Conservation (phyloP, 2,888 invertebrate species). For the Drymonia ruficornis region DNA sequence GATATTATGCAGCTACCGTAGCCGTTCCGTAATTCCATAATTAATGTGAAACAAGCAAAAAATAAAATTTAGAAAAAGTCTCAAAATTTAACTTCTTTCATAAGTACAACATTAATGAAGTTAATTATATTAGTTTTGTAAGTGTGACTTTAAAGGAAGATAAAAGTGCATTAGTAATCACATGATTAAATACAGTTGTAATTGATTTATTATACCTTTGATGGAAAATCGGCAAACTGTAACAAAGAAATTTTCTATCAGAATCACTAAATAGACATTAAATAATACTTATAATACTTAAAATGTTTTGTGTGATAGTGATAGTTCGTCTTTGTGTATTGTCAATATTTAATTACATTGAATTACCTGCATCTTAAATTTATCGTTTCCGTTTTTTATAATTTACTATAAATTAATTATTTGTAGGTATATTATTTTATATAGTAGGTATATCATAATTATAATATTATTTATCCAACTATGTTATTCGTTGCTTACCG, state of each 20-base stretch:
- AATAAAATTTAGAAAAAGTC: too few species aligned
- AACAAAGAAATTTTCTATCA: slow-evolving; percentile 20
- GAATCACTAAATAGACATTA: background rate
- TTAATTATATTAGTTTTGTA: background rate
- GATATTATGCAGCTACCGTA: too few species aligned
- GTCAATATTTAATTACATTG: slow-evolving; percentile 1
- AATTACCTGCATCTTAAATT: slow-evolving; percentile 23
- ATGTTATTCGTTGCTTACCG: slow-evolving; percentile 25
- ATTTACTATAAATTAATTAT: slow-evolving; percentile 12
- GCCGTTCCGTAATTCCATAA: too few species aligned
- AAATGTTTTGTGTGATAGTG: slow-evolving; percentile 5
- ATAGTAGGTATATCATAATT: background rate
- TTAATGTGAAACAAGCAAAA: too few species aligned
- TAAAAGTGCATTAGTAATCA: background rate
- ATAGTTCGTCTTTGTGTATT: slow-evolving; percentile 30
- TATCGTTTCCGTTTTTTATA: slow-evolving; percentile 9
- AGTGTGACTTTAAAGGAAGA: background rate
- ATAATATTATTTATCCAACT: slow-evolving; percentile 8
- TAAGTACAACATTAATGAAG: background rate
- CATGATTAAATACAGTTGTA: background rate
- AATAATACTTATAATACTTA: background rate
- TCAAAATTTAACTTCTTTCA: too few species aligned
- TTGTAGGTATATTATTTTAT: background rate
- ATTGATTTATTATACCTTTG: slow-evolving; percentile 25
- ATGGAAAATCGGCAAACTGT: slow-evolving; percentile 16